Base-by-base conservation (phyloP, 2,113 vertebrate species). In the Monopterus albus region DNA sequence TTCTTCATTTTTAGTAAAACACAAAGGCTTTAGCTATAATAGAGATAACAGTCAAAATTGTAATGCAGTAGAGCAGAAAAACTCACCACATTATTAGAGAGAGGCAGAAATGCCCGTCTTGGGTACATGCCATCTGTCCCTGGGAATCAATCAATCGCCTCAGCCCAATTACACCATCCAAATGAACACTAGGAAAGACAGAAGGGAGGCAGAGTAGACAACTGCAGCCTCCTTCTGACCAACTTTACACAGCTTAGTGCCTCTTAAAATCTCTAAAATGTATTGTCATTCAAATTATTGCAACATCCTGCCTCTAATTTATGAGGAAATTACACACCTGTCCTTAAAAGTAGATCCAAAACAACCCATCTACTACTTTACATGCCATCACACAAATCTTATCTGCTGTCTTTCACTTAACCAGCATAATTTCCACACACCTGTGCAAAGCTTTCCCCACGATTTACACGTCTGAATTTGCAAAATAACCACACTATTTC, bases 101-200 rank as follows among this genome's bases (percentile, higher is more conserved):
- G 67, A 77, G 60, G 57, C 25, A 66, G 42, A 78, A 79, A 76
- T 77, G 49, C 33, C 60, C 18, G 38, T 65, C 69, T 75, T 82
- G 75, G 82, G 57, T 70, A 62, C 43, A 70, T 45, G 70, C 77
- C 74, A 82, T 82, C 83, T 85, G 79, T 86, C 78, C 59, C 72
- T 46, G 74, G 78, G 79, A 85, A 73, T 72, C 75, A 75, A 85
- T 85, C 75, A 75, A 73, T 88, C 42, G 52, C 81, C 47, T 57
- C 73, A 56, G 45, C 57, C 61, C 45, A 36, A 65, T 77, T 64
- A 72, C 47, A 35, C 55, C 33, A 33, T 66, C 49, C 29, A 62
- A 72, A 72, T 25, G 77, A 85, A 81, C 7, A 50, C 42, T 60
- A 55, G 61, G 57, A 28, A 61, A 63, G 74, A 61, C 65, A 82